These are phyloP conservation scores for Rhingia rostrata DNA, from an alignment of 2,888 invertebrate species.

Conservation along the genomic window DNA sequence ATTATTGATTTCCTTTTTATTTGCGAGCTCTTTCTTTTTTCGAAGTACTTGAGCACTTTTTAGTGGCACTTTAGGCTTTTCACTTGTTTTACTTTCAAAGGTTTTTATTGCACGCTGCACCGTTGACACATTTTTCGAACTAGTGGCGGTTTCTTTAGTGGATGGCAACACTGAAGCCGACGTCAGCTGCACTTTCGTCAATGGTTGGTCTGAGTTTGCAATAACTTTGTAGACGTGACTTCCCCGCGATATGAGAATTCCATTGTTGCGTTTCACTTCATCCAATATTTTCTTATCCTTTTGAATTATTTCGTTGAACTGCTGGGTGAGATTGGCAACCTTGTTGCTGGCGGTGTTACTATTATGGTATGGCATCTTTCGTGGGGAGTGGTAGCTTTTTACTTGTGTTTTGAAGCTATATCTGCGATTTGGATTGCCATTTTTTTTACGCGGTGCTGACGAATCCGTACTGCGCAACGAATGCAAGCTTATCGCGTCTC, in stretches of 20 bases:
- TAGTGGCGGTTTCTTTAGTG: conserved; percentile 42
- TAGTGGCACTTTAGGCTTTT: conserved; percentile 80
- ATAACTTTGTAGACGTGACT: conserved; percentile 82
- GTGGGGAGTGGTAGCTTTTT: conserved; percentile 78
- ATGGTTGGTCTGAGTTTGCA: conserved; percentile 76
- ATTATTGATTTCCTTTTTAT: conserved; percentile 57
- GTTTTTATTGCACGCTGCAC: conserved; percentile 79
- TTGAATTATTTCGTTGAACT: conserved; percentile 87
- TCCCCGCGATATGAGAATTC: conserved; percentile 83
- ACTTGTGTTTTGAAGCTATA: conserved; percentile 83
- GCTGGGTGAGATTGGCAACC: conserved; percentile 88
- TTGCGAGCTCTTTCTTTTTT: conserved; percentile 79
- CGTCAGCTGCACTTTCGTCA: conserved; percentile 27
- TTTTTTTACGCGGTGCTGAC: conserved; percentile 49
- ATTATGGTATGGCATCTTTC: conserved; percentile 77
- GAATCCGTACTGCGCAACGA: conserved; percentile 53
- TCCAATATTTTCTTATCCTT: conserved; percentile 83
- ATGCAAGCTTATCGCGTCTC: conserved; percentile 72
- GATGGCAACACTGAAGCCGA: conserved; percentile 20
- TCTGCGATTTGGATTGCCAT: conserved; percentile 78
- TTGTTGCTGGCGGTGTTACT: conserved; percentile 82
- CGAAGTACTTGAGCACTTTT: conserved; percentile 80
- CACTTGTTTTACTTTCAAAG: conserved; percentile 78
- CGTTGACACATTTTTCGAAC: conserved; percentile 80
- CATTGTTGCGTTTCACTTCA: conserved; percentile 85